Conservation (phyloP, 30 jellyfish, hydroid and myxozoan genomes). For the Rhopilema esculentum region DNA sequence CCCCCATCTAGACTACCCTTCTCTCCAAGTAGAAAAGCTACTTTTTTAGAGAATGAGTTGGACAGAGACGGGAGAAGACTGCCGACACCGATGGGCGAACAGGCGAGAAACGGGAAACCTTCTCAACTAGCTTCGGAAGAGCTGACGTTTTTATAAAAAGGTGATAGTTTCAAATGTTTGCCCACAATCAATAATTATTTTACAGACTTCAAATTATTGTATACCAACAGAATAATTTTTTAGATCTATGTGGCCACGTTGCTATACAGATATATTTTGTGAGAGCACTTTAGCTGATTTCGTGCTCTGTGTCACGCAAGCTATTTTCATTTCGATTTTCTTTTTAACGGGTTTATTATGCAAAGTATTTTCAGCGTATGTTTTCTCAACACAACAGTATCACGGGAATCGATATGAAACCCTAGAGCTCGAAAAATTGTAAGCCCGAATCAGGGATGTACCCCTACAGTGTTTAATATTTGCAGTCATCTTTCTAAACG, state of each 20-base stretch:
- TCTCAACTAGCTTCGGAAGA: conserved; percentile 19
- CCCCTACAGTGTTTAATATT: neutral
- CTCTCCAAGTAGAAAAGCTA: conserved; percentile 27
- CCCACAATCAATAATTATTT: conserved; percentile 33
- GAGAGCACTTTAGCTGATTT: neutral
- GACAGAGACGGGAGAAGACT: conserved; percentile 40
- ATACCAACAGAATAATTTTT: conserved; percentile 17
- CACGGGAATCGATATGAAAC: neutral
- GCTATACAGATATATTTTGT: neutral
- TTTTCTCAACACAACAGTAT: neutral
- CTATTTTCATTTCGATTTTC: neutral
- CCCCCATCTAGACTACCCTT: conserved; percentile 43
- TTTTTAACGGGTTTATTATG: neutral
- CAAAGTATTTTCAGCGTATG: neutral
- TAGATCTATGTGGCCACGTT: conserved; percentile 5
- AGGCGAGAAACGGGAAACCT: neutral
- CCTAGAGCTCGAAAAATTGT: neutral
- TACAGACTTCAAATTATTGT: conserved; percentile 42
- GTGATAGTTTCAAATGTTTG: conserved; percentile 9
- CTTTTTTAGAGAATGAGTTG: conserved; percentile 43
- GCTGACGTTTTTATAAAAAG: conserved; percentile 39
- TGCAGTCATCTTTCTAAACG: neutral
- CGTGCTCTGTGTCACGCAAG: neutral
- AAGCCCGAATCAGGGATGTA: neutral
- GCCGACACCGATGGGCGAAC: conserved; percentile 36